Percentiles rank a stretch among this genome's conserved stretches.
Evolutionary conservation across 2,113 vertebrate genomes (phyloP).

Genomic region (Phrynocephalus versicolor): DNA sequence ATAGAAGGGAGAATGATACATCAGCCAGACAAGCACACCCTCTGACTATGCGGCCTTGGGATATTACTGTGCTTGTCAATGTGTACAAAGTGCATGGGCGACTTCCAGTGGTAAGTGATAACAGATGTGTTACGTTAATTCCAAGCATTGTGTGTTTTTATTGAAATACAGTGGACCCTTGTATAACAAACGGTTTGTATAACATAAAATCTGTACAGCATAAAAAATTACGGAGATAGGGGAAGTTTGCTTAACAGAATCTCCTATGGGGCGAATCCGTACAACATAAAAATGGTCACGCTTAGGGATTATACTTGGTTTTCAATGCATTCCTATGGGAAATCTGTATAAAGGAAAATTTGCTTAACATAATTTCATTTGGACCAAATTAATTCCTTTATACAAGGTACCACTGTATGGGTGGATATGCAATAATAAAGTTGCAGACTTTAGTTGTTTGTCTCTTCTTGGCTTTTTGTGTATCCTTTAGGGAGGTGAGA

Average conservation of each 20-base stretch:
- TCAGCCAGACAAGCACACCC: conserved; percentile 81
- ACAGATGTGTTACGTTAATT: background rate
- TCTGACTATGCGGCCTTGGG: conserved; percentile 91
- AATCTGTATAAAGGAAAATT: no score
- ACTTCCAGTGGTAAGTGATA: conserved; percentile 86
- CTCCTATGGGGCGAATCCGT: no score
- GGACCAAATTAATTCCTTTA: background rate
- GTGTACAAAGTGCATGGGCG: conserved; percentile 94
- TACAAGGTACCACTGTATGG: background rate
- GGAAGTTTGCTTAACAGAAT: no score
- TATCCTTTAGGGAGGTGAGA: no score
- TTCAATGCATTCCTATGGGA: no score
- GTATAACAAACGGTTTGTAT: no score
- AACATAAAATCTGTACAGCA: no score
- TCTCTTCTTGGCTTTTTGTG: background rate
- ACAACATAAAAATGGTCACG: no score
- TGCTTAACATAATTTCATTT: no score
- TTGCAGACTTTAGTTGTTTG: background rate
- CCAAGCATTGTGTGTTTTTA: background rate
- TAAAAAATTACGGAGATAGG: no score
- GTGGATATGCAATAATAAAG: background rate
- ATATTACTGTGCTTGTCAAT: conserved; percentile 96
- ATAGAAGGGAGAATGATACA: conserved; percentile 75
- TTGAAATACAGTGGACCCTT: background rate
- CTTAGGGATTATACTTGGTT: no score